A percentile compares a stretch with the other conserved stretches of the same genome.
phyloP scores from a whole-genome alignment of 2,113 vertebrate genomes.

The Neomonachus schauinslandi region DNA sequence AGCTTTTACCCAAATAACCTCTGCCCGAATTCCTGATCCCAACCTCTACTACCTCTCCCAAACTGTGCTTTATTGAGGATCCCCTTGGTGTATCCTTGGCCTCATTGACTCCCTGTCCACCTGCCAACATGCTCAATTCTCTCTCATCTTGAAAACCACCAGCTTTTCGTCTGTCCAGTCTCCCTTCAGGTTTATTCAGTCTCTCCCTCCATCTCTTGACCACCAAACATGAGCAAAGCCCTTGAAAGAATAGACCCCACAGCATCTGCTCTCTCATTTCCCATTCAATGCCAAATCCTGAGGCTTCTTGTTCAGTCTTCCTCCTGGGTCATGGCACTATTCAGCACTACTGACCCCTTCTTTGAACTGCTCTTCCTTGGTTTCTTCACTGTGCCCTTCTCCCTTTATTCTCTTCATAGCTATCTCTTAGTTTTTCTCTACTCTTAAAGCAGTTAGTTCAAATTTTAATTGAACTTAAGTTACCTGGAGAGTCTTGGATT shows the following conservation, averaged over 20 bases:
- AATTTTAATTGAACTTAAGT: constrained; percentile 10
- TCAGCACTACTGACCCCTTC: background rate
- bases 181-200: background rate
- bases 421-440: background rate
- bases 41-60: background rate
- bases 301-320: background rate
- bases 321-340: background rate
- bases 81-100: background rate
- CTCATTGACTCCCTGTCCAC: background rate
- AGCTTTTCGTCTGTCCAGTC: background rate
- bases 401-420: background rate
- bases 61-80: background rate
- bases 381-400: background rate
- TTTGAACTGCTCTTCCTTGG: background rate
- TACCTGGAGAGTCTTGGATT: background rate
- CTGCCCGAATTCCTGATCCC: background rate
- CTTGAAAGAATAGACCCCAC: background rate
- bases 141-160: background rate
- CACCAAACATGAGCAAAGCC: background rate
- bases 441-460: background rate
- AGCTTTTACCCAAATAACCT: constrained; percentile 33
- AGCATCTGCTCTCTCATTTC: background rate
- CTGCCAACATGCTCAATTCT: background rate
- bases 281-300: background rate
- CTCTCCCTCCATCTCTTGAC: background rate